Evolutionary conservation across 1,140 invertebrate species (phyloP).

Genomic region (Ceratosolen solmsi): DNA sequence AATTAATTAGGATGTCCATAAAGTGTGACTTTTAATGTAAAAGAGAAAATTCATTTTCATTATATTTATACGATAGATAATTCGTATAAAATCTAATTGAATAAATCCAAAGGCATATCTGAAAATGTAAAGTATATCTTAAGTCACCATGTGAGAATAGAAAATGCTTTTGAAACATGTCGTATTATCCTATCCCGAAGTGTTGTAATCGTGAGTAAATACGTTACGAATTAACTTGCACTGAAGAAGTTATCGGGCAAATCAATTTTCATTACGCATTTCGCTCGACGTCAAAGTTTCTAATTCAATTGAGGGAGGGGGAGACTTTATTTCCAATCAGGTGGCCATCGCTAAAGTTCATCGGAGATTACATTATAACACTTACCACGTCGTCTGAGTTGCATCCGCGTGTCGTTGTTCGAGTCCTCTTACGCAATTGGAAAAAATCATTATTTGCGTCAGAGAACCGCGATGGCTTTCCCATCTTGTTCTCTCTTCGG

Average conservation of each 20-base stretch:
- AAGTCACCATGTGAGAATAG: background rate
- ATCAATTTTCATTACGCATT: background rate
- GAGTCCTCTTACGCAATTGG: background rate
- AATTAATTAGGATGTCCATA: no score
- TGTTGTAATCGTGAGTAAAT: background rate
- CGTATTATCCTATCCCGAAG: background rate
- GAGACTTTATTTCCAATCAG: background rate
- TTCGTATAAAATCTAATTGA: background rate
- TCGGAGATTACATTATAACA: background rate
- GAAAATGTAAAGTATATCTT: background rate
- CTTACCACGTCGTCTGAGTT: background rate
- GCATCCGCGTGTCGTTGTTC: background rate
- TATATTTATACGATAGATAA: background rate
- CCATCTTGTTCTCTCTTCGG: background rate
- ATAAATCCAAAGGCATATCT: background rate
- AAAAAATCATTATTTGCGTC: background rate
- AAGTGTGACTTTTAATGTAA: no score
- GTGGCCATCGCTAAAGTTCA: background rate
- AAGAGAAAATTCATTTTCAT: background rate
- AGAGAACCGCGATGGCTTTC: background rate
- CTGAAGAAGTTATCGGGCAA: background rate
- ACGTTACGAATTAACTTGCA: background rate
- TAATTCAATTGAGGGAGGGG: background rate
- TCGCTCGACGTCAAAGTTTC: background rate
- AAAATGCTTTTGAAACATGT: background rate